A percentile compares a stretch with the other conserved stretches of the same genome.
Evolutionary conservation across 2,113 vertebrate species (phyloP).

Genomic region (Ammospiza nelsoni): DNA sequence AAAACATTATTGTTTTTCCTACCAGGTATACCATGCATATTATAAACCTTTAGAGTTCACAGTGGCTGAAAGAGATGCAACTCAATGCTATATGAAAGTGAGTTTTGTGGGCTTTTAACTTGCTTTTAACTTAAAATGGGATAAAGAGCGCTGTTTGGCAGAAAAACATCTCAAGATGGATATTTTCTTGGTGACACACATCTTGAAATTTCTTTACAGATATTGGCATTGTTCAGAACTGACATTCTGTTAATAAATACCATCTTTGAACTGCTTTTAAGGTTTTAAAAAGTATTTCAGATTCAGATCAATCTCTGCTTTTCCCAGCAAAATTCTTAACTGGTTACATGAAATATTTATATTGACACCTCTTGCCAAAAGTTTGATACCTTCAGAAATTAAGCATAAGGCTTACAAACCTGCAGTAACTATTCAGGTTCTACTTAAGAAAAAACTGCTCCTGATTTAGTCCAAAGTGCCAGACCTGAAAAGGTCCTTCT

Average conservation of each 20-base stretch:
- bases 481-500: not conserved
- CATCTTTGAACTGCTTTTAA: not conserved
- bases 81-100: conserved; percentile 96
- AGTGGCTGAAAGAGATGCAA: conserved; percentile 83
- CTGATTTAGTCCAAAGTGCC: not conserved
- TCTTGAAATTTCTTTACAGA: not conserved
- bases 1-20: not conserved
- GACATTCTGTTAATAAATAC: not conserved
- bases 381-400: not conserved
- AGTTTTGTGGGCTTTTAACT: conserved; percentile 6
- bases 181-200: not conserved
- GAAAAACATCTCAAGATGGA: not conserved
- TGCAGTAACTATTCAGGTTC: not conserved
- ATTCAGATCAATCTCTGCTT: not conserved
- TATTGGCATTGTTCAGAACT: not conserved
- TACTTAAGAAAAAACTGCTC: not conserved
- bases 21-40: conserved; percentile 91
- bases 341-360: not conserved
- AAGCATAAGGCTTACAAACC: not conserved
- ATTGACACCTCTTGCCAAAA: not conserved
- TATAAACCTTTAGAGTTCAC: conserved; percentile 96
- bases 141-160: not conserved
- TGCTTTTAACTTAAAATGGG: not conserved
- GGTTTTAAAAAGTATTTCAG: not conserved
- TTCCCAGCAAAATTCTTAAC: not conserved